Percentiles rank a stretch among this genome's conserved stretches.
Evolutionary conservation across 2,797 vertebrate species (phyloP).

Genomic region (Menidia menidia): DNA sequence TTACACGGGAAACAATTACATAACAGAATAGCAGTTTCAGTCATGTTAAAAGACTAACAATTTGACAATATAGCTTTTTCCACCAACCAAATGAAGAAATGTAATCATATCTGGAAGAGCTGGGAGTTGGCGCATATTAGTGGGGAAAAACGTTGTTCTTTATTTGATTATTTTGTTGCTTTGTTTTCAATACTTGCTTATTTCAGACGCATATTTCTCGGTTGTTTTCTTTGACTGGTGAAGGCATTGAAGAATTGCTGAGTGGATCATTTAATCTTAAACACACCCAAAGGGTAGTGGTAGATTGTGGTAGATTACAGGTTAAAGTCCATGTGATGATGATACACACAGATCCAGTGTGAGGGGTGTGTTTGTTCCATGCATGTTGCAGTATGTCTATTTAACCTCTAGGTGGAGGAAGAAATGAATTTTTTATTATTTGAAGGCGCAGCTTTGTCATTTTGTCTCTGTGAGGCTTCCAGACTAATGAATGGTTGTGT

Average conservation of each 20-base stretch:
- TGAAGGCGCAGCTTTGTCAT: not conserved
- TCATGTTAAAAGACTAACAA: slow-evolving; percentile 2
- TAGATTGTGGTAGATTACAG: slow-evolving; percentile 42
- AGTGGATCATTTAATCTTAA: not conserved
- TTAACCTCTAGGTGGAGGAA: slow-evolving; percentile 60
- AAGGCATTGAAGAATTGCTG: not conserved
- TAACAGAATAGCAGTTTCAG: not conserved
- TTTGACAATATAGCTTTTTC: slow-evolving; percentile 5
- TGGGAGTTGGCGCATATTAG: not conserved
- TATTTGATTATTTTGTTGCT: slow-evolving; percentile 4
- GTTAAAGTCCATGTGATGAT: slow-evolving; percentile 58
- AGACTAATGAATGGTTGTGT: slow-evolving; percentile 3
- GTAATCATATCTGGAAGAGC: slow-evolving; percentile 7
- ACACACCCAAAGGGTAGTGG: slow-evolving; percentile 20
- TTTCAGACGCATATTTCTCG: not conserved
- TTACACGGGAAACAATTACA: not conserved
- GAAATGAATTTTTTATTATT: slow-evolving; percentile 27
- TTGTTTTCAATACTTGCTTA: not conserved
- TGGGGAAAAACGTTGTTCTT: not conserved
- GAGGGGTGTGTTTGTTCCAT: too few species aligned
- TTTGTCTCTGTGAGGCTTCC: not conserved
- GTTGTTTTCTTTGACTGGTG: not conserved
- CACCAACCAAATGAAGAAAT: slow-evolving; percentile 5
- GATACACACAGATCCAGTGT: not conserved
- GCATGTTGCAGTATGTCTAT: slow-evolving; percentile 15